A percentile compares a stretch with the other conserved stretches of the same genome.
phyloP scores from a whole-genome alignment of 2,888 invertebrate species.

The Pollenia griseotomentosa region DNA sequence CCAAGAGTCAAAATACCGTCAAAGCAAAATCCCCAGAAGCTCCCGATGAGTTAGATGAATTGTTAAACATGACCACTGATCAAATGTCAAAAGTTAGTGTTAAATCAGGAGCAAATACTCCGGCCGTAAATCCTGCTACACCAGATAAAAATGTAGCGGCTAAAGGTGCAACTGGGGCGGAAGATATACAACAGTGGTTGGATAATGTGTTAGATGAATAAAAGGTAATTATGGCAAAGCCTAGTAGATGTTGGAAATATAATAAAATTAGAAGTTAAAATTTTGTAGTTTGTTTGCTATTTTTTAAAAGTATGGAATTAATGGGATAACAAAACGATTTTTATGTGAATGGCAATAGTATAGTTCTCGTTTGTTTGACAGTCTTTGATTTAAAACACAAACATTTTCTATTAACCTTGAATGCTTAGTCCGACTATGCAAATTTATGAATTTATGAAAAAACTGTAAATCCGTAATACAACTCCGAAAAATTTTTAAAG shows the following conservation, averaged over 20 bases:
- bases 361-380: no score
- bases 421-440: not conserved
- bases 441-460: not conserved
- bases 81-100: slow-evolving; percentile 73
- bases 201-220: slow-evolving; percentile 82
- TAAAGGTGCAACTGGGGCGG: slow-evolving; percentile 43
- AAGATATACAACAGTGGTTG: slow-evolving; percentile 83
- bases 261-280: slow-evolving; percentile 18
- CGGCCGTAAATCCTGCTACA: slow-evolving; percentile 59
- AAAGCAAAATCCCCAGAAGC: slow-evolving; percentile 43
- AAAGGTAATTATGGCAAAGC: slow-evolving; percentile 38
- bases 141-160: slow-evolving; percentile 19
- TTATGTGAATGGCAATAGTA: no score
- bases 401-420: not conserved
- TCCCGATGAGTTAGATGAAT: slow-evolving; percentile 81
- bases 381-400: no score
- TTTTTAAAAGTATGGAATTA: not conserved
- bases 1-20: slow-evolving; percentile 62
- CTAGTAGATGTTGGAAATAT: not conserved
- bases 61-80: slow-evolving; percentile 79
- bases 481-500: no score
- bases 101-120: slow-evolving; percentile 47
- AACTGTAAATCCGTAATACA: not conserved
- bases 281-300: not conserved
- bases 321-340: no score